Conservation (phyloP, 2,888 invertebrate species). For the Nysson spinosus region DNA sequence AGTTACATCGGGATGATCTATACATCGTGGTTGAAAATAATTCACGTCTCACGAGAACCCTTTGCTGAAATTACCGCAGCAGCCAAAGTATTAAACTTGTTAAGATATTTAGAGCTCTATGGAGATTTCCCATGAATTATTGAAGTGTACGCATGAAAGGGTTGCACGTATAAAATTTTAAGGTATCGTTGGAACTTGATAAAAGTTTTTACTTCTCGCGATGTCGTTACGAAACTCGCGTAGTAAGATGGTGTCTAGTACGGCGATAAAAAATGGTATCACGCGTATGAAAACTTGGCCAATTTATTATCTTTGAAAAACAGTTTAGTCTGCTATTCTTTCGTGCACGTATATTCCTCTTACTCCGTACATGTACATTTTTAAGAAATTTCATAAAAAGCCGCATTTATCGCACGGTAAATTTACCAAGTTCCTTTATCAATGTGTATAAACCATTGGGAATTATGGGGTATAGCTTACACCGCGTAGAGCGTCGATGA, state of each 20-base stretch:
- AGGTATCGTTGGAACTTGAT: slow-evolving; percentile 31
- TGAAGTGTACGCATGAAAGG: slow-evolving; percentile 26
- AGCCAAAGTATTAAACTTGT: slow-evolving; percentile 59
- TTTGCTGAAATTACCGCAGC: slow-evolving; percentile 48
- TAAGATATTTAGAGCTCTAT: slow-evolving; percentile 59
- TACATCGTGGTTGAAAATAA: slow-evolving; percentile 45
- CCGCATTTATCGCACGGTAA: too few relatives aligned
- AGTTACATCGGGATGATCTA: slow-evolving; percentile 26
- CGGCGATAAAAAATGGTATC: too few relatives aligned
- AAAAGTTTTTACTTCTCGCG: slow-evolving; percentile 14
- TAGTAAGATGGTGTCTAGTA: too few relatives aligned
- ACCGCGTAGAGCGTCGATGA: slow-evolving; percentile 19
- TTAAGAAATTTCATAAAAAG: too few relatives aligned
- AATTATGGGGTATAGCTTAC: too few relatives aligned
- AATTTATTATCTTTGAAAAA: too few relatives aligned
- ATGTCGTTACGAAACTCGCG: neutral
- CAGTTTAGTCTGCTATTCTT: too few relatives aligned
- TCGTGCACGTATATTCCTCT: too few relatives aligned
- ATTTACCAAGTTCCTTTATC: too few relatives aligned
- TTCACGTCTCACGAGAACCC: slow-evolving; percentile 49
- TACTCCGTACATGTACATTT: too few relatives aligned
- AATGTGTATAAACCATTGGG: too few relatives aligned
- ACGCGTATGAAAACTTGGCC: too few relatives aligned
- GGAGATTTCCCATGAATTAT: slow-evolving; percentile 55
- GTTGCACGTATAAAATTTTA: slow-evolving; percentile 45